A percentile compares a stretch with the other conserved stretches of the same genome.
These are phyloP conservation scores for Congeria kusceri DNA, from an alignment of 2,888 invertebrate genomes.

Conservation along the genomic window DNA sequence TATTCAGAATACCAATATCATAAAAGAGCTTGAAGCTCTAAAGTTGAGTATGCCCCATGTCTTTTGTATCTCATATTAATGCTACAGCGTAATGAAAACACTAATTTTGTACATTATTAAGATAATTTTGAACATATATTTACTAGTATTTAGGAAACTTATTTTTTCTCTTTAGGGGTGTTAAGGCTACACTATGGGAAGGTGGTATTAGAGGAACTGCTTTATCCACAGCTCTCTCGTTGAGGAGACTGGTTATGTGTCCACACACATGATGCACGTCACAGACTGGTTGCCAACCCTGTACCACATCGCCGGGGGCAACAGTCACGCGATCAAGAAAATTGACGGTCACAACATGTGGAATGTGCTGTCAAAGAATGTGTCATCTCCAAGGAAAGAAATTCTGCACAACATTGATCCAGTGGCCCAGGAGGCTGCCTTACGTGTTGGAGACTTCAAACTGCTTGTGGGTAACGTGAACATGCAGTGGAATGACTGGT, in stretches of 20 bases:
- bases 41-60: too few relatives aligned
- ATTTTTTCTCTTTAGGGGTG: slow-evolving; percentile 77
- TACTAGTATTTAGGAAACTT: too few relatives aligned
- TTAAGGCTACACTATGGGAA: slow-evolving; percentile 87
- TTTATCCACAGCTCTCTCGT: slow-evolving; percentile 91
- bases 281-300: slow-evolving; percentile 96
- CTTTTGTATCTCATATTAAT: too few relatives aligned
- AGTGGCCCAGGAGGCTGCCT: slow-evolving; percentile 41
- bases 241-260: slow-evolving; percentile 88
- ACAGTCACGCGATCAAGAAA: slow-evolving; percentile 59
- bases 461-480: slow-evolving; percentile 71
- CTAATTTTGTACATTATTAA: too few relatives aligned
- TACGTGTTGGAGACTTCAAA: slow-evolving; percentile 79
- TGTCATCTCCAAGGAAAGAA: slow-evolving; percentile 88
- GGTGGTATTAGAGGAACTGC: slow-evolving; percentile 92
- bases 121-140: too few relatives aligned
- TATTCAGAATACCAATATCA: too few relatives aligned
- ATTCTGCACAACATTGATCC: slow-evolving; percentile 86
- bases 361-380: slow-evolving; percentile 89
- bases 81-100: too few relatives aligned
- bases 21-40: too few relatives aligned
- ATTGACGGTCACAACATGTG: slow-evolving; percentile 92
- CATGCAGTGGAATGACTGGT: slow-evolving; percentile 72
- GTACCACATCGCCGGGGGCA: slow-evolving; percentile 89
- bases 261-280: slow-evolving; percentile 91